Base-by-base conservation (phyloP, 37 sponge, comb jelly and placozoan species). In the Cliona cf. orientalis region DNA sequence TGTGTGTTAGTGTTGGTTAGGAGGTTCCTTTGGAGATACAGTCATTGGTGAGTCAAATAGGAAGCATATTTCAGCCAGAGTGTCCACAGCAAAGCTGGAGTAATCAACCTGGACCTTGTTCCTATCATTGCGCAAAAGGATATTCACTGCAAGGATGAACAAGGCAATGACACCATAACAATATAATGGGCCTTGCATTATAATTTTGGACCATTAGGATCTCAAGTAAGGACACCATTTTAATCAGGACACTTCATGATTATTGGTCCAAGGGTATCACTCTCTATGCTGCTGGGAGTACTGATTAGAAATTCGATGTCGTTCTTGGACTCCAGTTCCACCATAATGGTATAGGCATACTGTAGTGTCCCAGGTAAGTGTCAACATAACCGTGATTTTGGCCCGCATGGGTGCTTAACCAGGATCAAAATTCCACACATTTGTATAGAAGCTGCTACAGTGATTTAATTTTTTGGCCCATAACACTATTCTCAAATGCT, bases 111-210 rank as follows among this genome's bases (percentile, higher is more conserved):
- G 84, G 7, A 31, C 19, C 36, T 45, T 2, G 41, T 83, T 83
- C 40, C 84, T 42, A 26, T 61, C 58, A 46, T 83, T 83, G 34
- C 40, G 61, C 66, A 83, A 40, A 2, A 83, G 43, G 3, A 83
- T 64, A 53, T 64, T 74, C 36, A 83, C 84, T 83, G 74, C 42
- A 69, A 31, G 17, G 57, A 25, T 42, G 40, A 35, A 28, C 23
- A 62, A 6, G 26, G 26, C 64, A 49, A 19, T 49, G 17, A 19
- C 17, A 17, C 17, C 17, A 49, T 19, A 49, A 49, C 55, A 49
- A 34, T 5, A 32, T 34, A 36, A 9, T 67, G 38, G 38, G 28
- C 69, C 6, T 5, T 67, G 5, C 46, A 14, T 19, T 21, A 6
- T 7, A 71, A 29, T 71, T 38, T 3, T 11, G 46, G 26, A 29